Evolutionary conservation across 2,113 vertebrate species (phyloP).

Genomic region (Austrofundulus limnaeus): DNA sequence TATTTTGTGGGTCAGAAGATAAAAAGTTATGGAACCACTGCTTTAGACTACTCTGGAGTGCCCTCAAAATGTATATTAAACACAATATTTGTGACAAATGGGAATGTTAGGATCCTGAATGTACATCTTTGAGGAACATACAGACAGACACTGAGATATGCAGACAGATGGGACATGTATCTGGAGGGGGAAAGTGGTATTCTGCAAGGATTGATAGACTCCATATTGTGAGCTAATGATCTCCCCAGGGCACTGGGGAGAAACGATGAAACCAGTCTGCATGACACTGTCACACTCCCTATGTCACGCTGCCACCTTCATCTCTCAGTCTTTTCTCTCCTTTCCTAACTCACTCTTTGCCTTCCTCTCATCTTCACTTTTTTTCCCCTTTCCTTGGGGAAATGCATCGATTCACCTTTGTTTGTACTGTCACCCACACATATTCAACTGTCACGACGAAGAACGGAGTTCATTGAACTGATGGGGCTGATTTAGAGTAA

Average conservation of each 20-base stretch:
- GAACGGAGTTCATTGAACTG: slow-evolving; percentile 42
- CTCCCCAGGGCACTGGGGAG: slow-evolving; percentile 69
- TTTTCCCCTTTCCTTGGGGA: slow-evolving; percentile 33
- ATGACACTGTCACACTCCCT: slow-evolving; percentile 71
- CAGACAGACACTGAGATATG: slow-evolving; percentile 54
- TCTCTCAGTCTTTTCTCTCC: slow-evolving; percentile 55
- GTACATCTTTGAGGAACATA: slow-evolving; percentile 32
- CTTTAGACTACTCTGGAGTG: slow-evolving; percentile 37
- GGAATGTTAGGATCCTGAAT: slow-evolving; percentile 41
- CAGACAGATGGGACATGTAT: slow-evolving; percentile 66
- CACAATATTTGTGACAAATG: slow-evolving; percentile 34
- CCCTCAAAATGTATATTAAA: slow-evolving; percentile 18
- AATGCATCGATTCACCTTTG: slow-evolving; percentile 75
- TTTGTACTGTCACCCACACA: slow-evolving; percentile 74
- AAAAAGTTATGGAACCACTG: slow-evolving; percentile 28
- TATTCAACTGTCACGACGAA: slow-evolving; percentile 61
- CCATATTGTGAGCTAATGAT: slow-evolving; percentile 79
- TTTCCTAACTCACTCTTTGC: slow-evolving; percentile 31
- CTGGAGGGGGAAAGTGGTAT: slow-evolving; percentile 67
- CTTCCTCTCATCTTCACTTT: slow-evolving; percentile 50
- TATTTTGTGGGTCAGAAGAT: too few species aligned
- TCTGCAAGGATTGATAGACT: slow-evolving; percentile 78
- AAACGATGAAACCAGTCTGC: slow-evolving; percentile 71
- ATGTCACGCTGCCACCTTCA: slow-evolving; percentile 64
- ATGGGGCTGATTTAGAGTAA: slow-evolving; percentile 60